Conservation (phyloP, 1,140 invertebrate genomes). For the Harpegnathos saltator region DNA sequence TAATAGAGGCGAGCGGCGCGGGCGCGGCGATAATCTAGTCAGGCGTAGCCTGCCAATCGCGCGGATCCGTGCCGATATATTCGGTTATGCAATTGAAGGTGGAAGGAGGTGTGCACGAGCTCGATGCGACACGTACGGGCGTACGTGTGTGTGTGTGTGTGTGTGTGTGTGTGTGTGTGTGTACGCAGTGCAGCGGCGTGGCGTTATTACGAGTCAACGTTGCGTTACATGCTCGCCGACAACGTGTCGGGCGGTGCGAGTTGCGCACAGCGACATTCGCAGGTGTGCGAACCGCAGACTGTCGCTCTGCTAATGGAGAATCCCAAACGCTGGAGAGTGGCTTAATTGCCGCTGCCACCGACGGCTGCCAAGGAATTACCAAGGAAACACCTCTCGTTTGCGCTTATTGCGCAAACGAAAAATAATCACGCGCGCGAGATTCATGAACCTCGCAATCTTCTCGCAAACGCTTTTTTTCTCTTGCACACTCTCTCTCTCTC, state of each 20-base stretch:
- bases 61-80: conserved; percentile 19
- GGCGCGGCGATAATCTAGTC: conserved; percentile 48
- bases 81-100: conserved; percentile 53
- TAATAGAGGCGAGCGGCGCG: conserved; percentile 11
- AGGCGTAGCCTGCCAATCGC: conserved; percentile 44
- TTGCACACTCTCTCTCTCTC: no score
- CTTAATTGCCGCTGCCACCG: conserved; percentile 18
- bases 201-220: conserved; percentile 1
- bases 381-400: conserved; percentile 5
- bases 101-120: no score
- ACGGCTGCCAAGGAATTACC: no score
- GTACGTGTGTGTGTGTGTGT: background rate
- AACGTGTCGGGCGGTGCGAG: background rate
- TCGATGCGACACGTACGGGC: no score
- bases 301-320: conserved; percentile 33
- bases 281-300: conserved; percentile 15
- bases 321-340: conserved; percentile 23
- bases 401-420: background rate
- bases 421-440: no score
- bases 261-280: background rate
- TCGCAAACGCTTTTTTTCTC: no score
- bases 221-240: conserved; percentile 7
- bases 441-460: background rate
- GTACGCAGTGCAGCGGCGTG: no score
- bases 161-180: no score